phyloP scores from a whole-genome alignment of 2,113 vertebrate species.

The Sciurus niger region DNA sequence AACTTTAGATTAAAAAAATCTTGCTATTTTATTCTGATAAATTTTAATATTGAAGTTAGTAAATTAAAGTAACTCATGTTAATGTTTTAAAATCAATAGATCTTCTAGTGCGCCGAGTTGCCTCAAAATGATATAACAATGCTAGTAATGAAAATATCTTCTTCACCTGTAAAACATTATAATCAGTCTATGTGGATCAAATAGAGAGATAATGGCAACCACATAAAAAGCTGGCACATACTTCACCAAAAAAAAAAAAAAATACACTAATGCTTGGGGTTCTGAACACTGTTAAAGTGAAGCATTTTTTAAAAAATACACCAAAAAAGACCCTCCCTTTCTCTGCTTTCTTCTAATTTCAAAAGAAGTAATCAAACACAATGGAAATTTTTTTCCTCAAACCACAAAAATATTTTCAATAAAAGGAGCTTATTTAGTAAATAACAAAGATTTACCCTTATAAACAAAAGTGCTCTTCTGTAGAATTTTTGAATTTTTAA shows the following conservation, averaged over 20 bases:
- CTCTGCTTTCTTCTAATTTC: neutral
- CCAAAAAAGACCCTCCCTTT: neutral
- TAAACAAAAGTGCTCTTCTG: neutral
- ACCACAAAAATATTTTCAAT: neutral
- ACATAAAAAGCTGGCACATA: neutral
- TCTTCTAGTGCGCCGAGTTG: neutral
- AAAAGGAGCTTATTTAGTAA: neutral
- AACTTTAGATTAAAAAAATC: slow-evolving; percentile 35
- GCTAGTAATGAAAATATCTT: neutral
- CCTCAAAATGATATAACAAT: neutral
- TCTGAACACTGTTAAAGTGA: neutral
- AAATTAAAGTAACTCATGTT: neutral
- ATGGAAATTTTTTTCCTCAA: neutral
- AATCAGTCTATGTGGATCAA: neutral
- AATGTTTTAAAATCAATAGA: neutral
- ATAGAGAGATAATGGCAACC: accelerated
- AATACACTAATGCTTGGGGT: neutral
- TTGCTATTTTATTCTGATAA: neutral
- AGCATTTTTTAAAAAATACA: neutral
- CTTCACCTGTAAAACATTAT: neutral
- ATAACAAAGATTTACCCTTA: neutral
- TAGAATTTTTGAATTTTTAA: neutral
- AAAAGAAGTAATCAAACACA: neutral
- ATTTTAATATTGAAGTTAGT: neutral
- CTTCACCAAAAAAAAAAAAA: neutral